Percentiles rank a stretch among this genome's conserved stretches.
Conservation (phyloP, 2,113 vertebrate genomes). For the Epinephelus fuscoguttatus region DNA sequence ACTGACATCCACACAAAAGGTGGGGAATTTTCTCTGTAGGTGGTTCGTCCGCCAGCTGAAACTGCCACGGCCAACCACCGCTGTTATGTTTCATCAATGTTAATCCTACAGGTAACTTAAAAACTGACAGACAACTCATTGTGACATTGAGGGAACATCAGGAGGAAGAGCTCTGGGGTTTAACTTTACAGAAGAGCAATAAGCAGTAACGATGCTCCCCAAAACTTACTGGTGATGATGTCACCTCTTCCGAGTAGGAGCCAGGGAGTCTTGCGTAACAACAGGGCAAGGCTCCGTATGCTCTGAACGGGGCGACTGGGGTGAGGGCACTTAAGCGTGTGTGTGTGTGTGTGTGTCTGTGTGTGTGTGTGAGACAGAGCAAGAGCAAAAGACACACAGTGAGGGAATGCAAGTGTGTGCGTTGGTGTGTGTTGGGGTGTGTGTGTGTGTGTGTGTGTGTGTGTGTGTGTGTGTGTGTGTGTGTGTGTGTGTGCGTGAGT, state of each 20-base stretch:
- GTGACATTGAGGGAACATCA: background rate
- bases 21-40: background rate
- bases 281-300: slow-evolving; percentile 13
- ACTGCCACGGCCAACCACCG: background rate
- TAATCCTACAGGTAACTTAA: slow-evolving; percentile 11
- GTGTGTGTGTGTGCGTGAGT: slow-evolving; percentile 7
- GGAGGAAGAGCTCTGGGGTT: background rate
- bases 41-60: background rate
- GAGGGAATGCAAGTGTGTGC: background rate
- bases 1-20: too few species aligned
- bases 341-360: slow-evolving; percentile 22
- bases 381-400: background rate
- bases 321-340: slow-evolving; percentile 15
- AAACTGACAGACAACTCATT: background rate
- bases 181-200: background rate
- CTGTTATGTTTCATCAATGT: background rate
- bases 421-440: background rate
- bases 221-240: slow-evolving; percentile 18
- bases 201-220: background rate
- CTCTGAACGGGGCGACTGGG: background rate
- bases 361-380: slow-evolving; percentile 13
- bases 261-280: slow-evolving; percentile 31
- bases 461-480: background rate
- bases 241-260: slow-evolving; percentile 18
- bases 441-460: background rate